Conservation (phyloP, 2,113 vertebrate species). For the Ailuropoda melanoleuca region DNA sequence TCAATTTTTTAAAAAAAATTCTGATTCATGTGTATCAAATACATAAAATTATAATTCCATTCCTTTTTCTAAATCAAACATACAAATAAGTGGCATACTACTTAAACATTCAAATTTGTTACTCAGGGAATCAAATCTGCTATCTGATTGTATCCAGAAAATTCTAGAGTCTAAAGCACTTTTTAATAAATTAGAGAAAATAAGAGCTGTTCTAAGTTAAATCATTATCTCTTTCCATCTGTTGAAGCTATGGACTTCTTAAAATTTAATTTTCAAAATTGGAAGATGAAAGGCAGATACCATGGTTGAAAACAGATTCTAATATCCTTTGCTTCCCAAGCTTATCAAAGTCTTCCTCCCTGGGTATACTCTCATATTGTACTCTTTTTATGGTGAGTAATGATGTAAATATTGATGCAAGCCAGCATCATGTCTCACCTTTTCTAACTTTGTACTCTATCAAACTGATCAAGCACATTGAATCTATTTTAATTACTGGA, state of each 20-base stretch:
- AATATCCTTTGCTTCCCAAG: background rate
- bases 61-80: background rate
- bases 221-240: background rate
- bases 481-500: background rate
- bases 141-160: background rate
- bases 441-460: background rate
- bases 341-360: background rate
- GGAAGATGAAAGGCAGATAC: background rate
- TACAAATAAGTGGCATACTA: background rate
- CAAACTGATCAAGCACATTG: background rate
- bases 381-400: background rate
- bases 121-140: background rate
- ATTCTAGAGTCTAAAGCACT: background rate
- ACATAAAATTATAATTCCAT: background rate
- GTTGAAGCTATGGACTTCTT: background rate
- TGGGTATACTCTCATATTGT: background rate
- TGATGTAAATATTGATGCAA: background rate
- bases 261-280: slow-evolving; percentile 5
- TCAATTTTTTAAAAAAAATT: background rate
- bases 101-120: background rate
- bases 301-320: background rate
- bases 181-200: background rate
- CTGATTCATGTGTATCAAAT: background rate
- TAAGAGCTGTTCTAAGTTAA: background rate
- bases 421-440: background rate